Conservation (phyloP, 2,888 invertebrate genomes). For the Chymomyza caudatula region DNA sequence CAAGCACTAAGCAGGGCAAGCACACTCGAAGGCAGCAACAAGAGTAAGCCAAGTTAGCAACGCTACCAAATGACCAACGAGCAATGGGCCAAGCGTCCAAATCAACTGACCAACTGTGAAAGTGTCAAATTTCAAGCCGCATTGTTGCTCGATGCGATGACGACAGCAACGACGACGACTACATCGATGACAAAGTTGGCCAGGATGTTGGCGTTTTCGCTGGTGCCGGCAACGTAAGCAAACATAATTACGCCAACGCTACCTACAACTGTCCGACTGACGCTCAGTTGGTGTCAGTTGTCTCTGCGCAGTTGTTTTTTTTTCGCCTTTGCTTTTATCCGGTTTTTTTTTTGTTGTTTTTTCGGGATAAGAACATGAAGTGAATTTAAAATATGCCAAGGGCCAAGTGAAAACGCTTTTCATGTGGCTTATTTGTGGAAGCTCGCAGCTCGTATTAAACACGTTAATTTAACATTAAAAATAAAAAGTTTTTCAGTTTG, state of each 20-base stretch:
- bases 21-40: slow-evolving; percentile 27
- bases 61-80: not conserved
- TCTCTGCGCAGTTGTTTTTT: not conserved
- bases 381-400: not conserved
- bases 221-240: slow-evolving; percentile 60
- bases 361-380: not conserved
- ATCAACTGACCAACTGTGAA: slow-evolving; percentile 71
- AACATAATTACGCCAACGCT: slow-evolving; percentile 64
- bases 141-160: slow-evolving; percentile 60
- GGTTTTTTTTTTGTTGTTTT: not conserved
- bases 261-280: not conserved
- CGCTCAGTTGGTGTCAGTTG: not conserved
- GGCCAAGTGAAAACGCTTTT: not conserved
- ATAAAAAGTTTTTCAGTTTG: not conserved
- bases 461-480: not conserved
- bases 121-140: slow-evolving; percentile 69
- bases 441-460: not conserved
- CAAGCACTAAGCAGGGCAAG: not conserved
- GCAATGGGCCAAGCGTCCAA: slow-evolving; percentile 59
- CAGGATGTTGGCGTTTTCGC: not conserved
- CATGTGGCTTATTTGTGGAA: not conserved
- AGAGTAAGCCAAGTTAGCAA: not conserved
- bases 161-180: not conserved
- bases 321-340: not conserved
- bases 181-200: slow-evolving; percentile 1